Evolutionary conservation across 2,113 vertebrate genomes (phyloP).

Genomic region (Ploceus nigricollis): DNA sequence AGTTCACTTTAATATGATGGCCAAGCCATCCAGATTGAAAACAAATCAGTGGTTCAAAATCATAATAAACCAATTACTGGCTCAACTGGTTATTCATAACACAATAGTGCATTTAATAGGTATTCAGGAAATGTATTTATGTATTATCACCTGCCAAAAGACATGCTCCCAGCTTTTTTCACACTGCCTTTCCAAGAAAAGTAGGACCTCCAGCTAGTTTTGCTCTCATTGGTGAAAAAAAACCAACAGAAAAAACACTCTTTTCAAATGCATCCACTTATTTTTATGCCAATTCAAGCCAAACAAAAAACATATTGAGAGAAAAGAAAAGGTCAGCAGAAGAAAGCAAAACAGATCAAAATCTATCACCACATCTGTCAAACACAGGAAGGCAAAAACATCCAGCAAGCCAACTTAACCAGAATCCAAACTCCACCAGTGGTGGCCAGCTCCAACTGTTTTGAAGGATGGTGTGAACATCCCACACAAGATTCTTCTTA

Average conservation of each 20-base stretch:
- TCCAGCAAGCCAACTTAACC: neutral
- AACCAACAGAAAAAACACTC: neutral
- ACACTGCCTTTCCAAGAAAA: constrained; percentile 11
- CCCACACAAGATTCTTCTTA: neutral
- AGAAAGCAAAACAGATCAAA: constrained; percentile 16
- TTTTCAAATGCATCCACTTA: neutral
- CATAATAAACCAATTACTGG: neutral
- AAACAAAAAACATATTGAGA: neutral
- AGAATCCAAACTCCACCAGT: neutral
- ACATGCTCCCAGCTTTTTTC: neutral
- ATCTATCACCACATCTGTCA: neutral
- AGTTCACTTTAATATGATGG: neutral
- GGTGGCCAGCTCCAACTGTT: neutral
- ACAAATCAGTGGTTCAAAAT: constrained; percentile 2
- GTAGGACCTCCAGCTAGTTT: neutral
- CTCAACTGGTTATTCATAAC: neutral
- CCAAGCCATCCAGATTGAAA: neutral
- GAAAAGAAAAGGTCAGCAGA: neutral
- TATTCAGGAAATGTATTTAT: neutral
- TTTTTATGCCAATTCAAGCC: neutral
- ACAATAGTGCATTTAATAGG: neutral
- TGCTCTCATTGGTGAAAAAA: neutral
- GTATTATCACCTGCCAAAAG: constrained; percentile 23
- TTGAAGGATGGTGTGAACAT: neutral
- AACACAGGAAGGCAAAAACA: neutral